Base-by-base conservation (phyloP, 2,888 invertebrate species). In the Dyspetes luteomarginatus region DNA sequence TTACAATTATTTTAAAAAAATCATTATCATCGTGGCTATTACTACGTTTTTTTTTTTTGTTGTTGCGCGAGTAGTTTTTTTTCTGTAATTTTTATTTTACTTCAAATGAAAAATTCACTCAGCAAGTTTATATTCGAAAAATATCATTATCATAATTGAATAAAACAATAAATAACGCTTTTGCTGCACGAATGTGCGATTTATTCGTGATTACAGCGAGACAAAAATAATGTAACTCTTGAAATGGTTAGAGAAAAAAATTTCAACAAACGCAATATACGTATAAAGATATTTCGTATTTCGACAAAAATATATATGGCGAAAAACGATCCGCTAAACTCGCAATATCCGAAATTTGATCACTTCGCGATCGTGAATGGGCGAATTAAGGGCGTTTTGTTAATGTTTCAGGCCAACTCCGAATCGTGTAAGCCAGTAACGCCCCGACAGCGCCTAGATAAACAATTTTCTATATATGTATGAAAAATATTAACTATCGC, bases 361-460 rank as follows among this genome's bases (percentile, higher is more conserved):
- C 82, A 83, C 74, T 81, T 9, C 52, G 85, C 82, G 80, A 85
- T 86, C 86, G 88, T 88, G 85, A 88, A 87, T 85, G 84, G 77
- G 74, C 73, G 81, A 41, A 48, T 41, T 78, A 84, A 82, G 82
- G 84, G 86, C 85, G 69, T 86, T 86, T 87, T 48, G 15, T 87
- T 86, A 85, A 85, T 79, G 73, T 84, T 85, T 81, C 68, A 81
- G 75, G 75, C 74, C 76, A 74, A n/a, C n/a, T 65, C 62, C 17
- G 30, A 67, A 24, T 19, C 30, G 81, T 60, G 52, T 60, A 64
- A 73, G 78, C 73, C 69, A 68, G 78, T 71, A 60, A 67, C 73
- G 65, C 58, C 76, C 67, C 65, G 45, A n/a, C 17, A 17, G 72
- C 82, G 80, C 45, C 50, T 68, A 71, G 69, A 76, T 77, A 74